Evolutionary conservation across 2,888 invertebrate genomes (phyloP).

Genomic region (Oscheius sp.): DNA sequence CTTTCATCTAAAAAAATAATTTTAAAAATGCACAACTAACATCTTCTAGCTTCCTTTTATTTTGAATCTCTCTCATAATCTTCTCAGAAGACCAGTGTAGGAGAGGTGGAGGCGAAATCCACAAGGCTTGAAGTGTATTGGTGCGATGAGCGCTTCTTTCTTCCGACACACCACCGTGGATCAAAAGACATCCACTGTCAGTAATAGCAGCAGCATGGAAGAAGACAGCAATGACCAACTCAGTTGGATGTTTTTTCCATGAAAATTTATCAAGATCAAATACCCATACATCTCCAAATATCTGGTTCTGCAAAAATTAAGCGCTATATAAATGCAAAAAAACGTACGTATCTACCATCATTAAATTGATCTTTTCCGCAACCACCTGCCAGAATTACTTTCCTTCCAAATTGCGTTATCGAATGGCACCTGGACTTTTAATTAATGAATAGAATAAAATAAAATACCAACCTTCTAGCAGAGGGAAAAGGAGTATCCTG

Average conservation of each 20-base stretch:
- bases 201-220: slow-evolving; percentile 58
- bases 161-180: slow-evolving; percentile 50
- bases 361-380: slow-evolving; percentile 16
- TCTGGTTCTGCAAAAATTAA: slow-evolving; percentile 7
- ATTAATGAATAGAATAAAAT: neutral
- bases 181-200: slow-evolving; percentile 46
- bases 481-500: slow-evolving; percentile 27
- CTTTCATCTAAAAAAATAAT: neutral
- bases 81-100: neutral
- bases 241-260: slow-evolving; percentile 42
- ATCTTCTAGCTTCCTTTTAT: neutral
- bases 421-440: slow-evolving; percentile 43
- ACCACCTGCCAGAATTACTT: slow-evolving; percentile 48
- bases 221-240: slow-evolving; percentile 44
- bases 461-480: slow-evolving; percentile 29
- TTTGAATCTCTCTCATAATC: slow-evolving; percentile 1
- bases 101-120: slow-evolving; percentile 48
- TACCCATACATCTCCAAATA: slow-evolving; percentile 49
- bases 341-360: neutral
- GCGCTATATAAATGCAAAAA: neutral
- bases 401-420: slow-evolving; percentile 32
- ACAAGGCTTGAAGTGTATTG: slow-evolving; percentile 39
- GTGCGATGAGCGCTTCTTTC: slow-evolving; percentile 27
- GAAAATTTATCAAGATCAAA: slow-evolving; percentile 45
- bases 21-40: neutral